Base-by-base conservation (phyloP, 2,113 vertebrate genomes). In the Beaufortia kweichowensis region DNA sequence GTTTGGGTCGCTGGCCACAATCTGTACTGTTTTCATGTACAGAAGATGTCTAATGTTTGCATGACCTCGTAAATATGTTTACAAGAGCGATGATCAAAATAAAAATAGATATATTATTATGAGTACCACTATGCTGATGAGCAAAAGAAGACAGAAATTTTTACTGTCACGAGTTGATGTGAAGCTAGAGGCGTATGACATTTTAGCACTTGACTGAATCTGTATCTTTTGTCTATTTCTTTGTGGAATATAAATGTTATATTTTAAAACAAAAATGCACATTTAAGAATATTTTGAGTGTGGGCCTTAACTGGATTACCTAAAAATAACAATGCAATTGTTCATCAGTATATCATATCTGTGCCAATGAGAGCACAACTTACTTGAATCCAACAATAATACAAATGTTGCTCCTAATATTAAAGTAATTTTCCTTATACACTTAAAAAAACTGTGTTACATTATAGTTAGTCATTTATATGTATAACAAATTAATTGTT, bases 31-130 rank as follows among this genome's bases (percentile, higher is more conserved):
- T 86, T 87, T 90, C 86, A 84, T 90, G 86, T 88, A 89, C 90
- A 87, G 88, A 93, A 89, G 85, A 90, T 74, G 86, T 92, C 90
- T 89, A 90, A 85, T 89, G 90, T 93, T 90, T 93, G 92, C 91
- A 93, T 93, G 92, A 93, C 86, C 90, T 90, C 87, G 88, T 92
- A 87, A 89, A 86, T 89, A 90, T 92, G 89, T 92, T 92, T 92
- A 92, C 91, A 92, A 90, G 88, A 92, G 91, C 90, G 88, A 92
- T 88, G 89, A 90, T 88, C 87, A 90, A 88, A 67, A 75, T 56
- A 73, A 15, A 79, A 55, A 79, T 56, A 63, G 7, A 72, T 21
- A 86, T 85, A 55, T 35, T 56, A 28, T 17, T 80, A 88, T 88
- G 87, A 88, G 89, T 89, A 87, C 85, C 86, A 89, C 85, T 89